Evolutionary conservation across 2,797 vertebrate species (phyloP), one percentile per base, ranked within the genome.

Genomic region (Odontamblyopus lacepedii): DNA sequence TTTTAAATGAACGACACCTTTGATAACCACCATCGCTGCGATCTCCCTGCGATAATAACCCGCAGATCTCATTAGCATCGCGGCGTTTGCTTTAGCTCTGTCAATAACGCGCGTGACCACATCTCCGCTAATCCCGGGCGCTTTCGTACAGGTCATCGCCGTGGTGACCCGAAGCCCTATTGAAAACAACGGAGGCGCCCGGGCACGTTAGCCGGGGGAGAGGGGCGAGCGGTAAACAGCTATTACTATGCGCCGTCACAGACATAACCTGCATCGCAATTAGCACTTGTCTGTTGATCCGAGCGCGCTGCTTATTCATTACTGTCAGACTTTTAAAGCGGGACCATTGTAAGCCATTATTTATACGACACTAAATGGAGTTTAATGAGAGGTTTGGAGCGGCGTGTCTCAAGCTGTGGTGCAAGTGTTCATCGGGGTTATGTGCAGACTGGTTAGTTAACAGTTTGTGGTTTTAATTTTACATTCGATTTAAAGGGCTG

Each of bases 191-290:
- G 77, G 81, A 74, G n/a, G 65, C 44, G 69, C 77, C 69, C 80
- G 78, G 71, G 29, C 13, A 4, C 72, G 72, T 88, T 65, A 79
- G 70, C 75, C 73, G 73, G 35, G 77, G 69, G 66, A 64, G 76
- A 70, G 66, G 78, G 68, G 76, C 74, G 51, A 55, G 71, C 79
- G 53, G 73, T 87, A 88, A 90, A 85, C 81, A 85, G 82, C 80
- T 67, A 87, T 91, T 90, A 86, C 74, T 86, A 90, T 91, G 87
- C 88, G 60, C 67, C 18, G n/a, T 85, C 89, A 91, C 87, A 86
- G 68, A 63, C 78, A 70, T 75, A 78, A 70, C 78, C 48, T 6
- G 50, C 71, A 72, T 79, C 70, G 81, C 77, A 82, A 87, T 84
- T 78, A 80, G 73, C 66, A 62, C 71, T 72, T 77, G 69, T 76